Evolutionary conservation across 2,113 vertebrate species (phyloP), one percentile per base, ranked within the genome.

Genomic region (Paraplagusia blochii): DNA sequence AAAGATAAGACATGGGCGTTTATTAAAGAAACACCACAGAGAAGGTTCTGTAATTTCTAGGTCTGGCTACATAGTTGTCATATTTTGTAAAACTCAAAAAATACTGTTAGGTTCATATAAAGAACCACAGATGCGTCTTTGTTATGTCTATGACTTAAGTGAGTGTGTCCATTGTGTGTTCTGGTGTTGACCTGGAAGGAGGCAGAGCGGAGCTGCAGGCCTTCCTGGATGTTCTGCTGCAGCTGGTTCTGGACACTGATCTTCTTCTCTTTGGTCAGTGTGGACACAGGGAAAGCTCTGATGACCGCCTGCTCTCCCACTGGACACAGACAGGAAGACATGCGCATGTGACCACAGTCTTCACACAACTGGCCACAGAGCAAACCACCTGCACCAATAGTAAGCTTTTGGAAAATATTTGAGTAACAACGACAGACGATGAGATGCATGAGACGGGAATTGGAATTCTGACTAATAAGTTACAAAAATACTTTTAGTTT

Each of bases 221-320:
- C 97, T 70, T 99, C 97, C 69, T 98, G 95, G 92, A 95, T 94
- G 72, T 91, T 93, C 84, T 97, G 97, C 75, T 97, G 96, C 46
- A 98, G 91, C 71, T 95, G 95, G 81, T 94, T 98, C 85, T 97
- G 96, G 63, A 97, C 88, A 35, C 91, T 94, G 78, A 99, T 97
- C 89, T 96, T 98, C 86, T 99, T 99, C 72, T 98, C 97, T 87
- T 98, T 98, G 3, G 93, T 97, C 61, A 98, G 77, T 0, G 95
- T 94, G 15, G 96, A 92, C 49, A 98, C 90, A 0, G 97, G 96
- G 74, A 99, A 97, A 70, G 94, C 96, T 44, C 97, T 90, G 61
- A 96, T 92, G 69, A 99, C 93, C 0, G 90, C 91, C 87, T 98
- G 95, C 81, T 99, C 97, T 57, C 96, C 97, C 55, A 96, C 97